Base-by-base conservation (phyloP, 2,797 vertebrate species). In the Halcyon leucocephala region DNA sequence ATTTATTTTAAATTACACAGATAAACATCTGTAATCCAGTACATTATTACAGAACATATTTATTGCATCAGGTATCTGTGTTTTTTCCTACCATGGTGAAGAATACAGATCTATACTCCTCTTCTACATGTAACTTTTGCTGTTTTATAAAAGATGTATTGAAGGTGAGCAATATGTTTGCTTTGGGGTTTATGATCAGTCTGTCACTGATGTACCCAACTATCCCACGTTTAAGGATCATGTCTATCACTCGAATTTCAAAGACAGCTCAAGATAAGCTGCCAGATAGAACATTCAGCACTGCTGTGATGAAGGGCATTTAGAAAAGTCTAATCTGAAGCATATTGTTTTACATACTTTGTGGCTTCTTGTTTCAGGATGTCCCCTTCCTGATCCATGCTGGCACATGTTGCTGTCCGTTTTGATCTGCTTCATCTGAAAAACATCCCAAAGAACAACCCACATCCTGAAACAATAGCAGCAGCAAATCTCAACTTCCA, bases 271-370 rank as follows among this genome's bases (percentile, higher is more conserved):
- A 93, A 69, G 76, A 94, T 31, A 42, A 79, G 55, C 54, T 91
- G 69, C 37, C 81, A 91, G 51, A 62, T 65, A 94, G 72, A 87
- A 73, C 58, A 90, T 52, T 83, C 29, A 61, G 65, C 57, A 62
- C 60, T 21, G 19, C 65, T 87, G 67, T 55, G 60, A 96, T 64
- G 73, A 95, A 91, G 70, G 62, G 9, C 71, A 89, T 80, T 74
- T 60, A 66, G 87, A 93, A 79, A 89, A 84, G 18, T 54, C 35
- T 93, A 84, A 89, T 87, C 54, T 26, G 41, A 90, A 93, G 52
- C 81, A 93, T 70, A 86, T 41, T 83, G 67, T 82, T 95, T 73
- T 88, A 95, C 83, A 62, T 89, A 95, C 81, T 85, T 84, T 60
- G 81, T 78, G 49, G 58, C 69, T 92, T 95, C 88, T 93, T 81